phyloP scores from a whole-genome alignment of 2,113 vertebrate species.

The Etia nguti region DNA sequence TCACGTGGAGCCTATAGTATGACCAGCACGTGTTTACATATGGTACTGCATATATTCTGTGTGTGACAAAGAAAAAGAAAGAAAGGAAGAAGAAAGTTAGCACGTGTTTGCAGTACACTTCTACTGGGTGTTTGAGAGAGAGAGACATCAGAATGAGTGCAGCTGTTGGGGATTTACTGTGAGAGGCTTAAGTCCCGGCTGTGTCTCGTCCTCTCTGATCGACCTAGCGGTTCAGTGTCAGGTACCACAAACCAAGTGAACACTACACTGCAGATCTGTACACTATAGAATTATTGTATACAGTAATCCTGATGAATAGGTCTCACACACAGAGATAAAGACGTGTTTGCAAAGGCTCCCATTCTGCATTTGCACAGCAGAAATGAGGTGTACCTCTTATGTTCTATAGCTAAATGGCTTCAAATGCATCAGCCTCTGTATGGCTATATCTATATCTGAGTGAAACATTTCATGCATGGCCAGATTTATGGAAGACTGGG shows the following conservation, averaged over 20 bases:
- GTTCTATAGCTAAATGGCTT: neutral
- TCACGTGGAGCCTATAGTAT: slow-evolving; percentile 53
- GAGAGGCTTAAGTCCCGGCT: slow-evolving; percentile 68
- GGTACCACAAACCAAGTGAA: slow-evolving; percentile 69
- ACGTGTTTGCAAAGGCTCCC: slow-evolving; percentile 23
- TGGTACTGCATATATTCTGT: neutral
- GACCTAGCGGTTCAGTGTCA: slow-evolving; percentile 69
- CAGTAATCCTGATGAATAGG: slow-evolving; percentile 11
- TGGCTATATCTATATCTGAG: neutral
- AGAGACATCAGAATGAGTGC: slow-evolving; percentile 61
- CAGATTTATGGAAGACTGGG: neutral
- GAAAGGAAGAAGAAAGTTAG: neutral
- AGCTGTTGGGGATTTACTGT: slow-evolving; percentile 74
- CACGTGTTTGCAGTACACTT: neutral
- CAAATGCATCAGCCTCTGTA: neutral
- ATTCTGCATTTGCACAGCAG: neutral
- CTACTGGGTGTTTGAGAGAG: neutral
- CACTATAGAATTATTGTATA: slow-evolving; percentile 36
- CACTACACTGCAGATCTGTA: slow-evolving; percentile 20
- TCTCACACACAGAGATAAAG: slow-evolving; percentile 12
- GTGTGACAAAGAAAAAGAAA: neutral
- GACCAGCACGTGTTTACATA: slow-evolving; percentile 54
- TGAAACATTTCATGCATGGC: neutral
- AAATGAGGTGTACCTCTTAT: neutral
- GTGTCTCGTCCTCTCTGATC: slow-evolving; percentile 62